phyloP scores from a whole-genome alignment of 2,113 vertebrate species.

The Tragelaphus scriptus region DNA sequence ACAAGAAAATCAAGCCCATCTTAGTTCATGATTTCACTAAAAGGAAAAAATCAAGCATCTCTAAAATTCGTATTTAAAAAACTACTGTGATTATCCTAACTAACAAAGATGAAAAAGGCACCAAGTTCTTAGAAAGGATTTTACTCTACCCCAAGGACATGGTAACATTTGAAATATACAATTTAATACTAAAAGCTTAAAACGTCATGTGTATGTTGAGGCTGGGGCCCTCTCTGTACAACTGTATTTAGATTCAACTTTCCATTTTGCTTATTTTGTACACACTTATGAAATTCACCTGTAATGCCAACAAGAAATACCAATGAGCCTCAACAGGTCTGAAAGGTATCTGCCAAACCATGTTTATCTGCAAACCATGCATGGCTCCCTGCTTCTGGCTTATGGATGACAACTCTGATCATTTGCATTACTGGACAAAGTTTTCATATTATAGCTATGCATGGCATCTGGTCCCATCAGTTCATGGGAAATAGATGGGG shows the following conservation, averaged over 20 bases:
- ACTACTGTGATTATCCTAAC: not conserved
- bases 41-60: not conserved
- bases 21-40: not conserved
- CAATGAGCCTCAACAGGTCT: not conserved
- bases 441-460: not conserved
- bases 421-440: not conserved
- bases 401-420: not conserved
- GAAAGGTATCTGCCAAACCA: not conserved
- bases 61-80: not conserved
- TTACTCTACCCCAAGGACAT: not conserved
- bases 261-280: not conserved
- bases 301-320: not conserved
- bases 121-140: not conserved
- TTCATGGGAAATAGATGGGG: too few relatives aligned
- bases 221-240: not conserved
- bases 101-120: not conserved
- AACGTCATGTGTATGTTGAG: not conserved
- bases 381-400: not conserved
- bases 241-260: not conserved
- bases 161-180: not conserved
- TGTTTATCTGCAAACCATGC: not conserved
- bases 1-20: not conserved
- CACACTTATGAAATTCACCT: not conserved
- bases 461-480: too few relatives aligned
- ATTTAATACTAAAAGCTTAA: not conserved